These are phyloP conservation scores for Danio jaintianensis DNA, from an alignment of 2,797 vertebrate species.

Conservation along the genomic window DNA sequence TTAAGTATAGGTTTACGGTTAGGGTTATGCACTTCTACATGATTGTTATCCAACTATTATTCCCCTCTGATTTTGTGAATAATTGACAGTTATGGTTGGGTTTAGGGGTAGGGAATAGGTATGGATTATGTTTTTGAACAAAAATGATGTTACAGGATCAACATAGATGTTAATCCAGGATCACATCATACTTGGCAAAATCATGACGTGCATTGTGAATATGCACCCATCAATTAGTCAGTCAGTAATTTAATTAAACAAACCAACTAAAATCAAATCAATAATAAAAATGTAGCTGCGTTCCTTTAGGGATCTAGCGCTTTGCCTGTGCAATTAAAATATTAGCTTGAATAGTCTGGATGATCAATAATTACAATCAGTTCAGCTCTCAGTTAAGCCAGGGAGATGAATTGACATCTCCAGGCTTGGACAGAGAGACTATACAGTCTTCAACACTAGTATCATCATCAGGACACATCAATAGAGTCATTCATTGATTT, in stretches of 20 bases:
- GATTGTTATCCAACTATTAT: too few relatives aligned
- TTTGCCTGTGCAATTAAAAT: not conserved
- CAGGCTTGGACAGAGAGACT: not conserved
- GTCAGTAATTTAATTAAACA: constrained; percentile 17
- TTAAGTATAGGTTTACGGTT: too few relatives aligned
- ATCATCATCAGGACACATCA: not conserved
- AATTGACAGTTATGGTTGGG: too few relatives aligned
- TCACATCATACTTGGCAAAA: too few relatives aligned
- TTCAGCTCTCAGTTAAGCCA: not conserved
- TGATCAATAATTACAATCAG: constrained; percentile 28
- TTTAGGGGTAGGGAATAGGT: too few relatives aligned
- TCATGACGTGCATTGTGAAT: not conserved
- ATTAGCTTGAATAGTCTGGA: not conserved
- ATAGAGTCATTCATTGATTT: not conserved
- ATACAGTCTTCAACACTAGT: not conserved
- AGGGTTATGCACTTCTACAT: too few relatives aligned
- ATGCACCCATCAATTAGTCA: constrained; percentile 4
- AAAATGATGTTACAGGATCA: too few relatives aligned
- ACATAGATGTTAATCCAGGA: too few relatives aligned
- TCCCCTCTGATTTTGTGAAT: too few relatives aligned
- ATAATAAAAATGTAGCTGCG: not conserved
- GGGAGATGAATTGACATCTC: constrained; percentile 10
- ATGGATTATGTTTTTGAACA: too few relatives aligned
- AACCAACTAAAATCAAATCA: constrained; percentile 10
- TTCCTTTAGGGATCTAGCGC: not conserved